Percentiles rank a stretch among this genome's conserved stretches.
These are phyloP conservation scores for Chiloscyllium plagiosum DNA, from an alignment of 2,113 vertebrate genomes.

Conservation along the genomic window DNA sequence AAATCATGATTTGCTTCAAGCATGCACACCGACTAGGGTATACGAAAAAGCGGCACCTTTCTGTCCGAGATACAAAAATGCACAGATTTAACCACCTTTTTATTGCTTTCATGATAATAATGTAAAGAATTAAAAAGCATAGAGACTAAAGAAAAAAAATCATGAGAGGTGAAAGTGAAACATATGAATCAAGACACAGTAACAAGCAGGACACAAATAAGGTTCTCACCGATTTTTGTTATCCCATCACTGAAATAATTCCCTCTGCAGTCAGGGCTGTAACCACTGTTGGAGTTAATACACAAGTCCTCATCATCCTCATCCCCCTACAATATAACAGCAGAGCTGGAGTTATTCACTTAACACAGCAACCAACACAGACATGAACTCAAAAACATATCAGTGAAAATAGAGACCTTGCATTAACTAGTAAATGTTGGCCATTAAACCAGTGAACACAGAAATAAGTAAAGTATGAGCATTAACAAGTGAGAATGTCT, in stretches of 20 bases:
- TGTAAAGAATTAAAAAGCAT: background rate
- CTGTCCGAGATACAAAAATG: background rate
- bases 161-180: background rate
- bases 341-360: background rate
- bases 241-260: conserved; percentile 64
- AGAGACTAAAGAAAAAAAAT: background rate
- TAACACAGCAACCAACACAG: background rate
- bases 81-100: background rate
- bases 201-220: background rate
- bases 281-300: conserved; percentile 40
- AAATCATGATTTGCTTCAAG: background rate
- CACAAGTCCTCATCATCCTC: conserved; percentile 46
- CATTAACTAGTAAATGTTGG: background rate
- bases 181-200: background rate
- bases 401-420: background rate
- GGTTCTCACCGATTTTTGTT: conserved; percentile 56
- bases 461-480: background rate
- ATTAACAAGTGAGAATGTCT: background rate
- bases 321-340: background rate
- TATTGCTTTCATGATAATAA: background rate
- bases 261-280: conserved; percentile 41
- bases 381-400: background rate
- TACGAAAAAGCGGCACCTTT: background rate
- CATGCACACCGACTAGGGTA: background rate
- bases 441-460: background rate